Percentiles rank a stretch among this genome's conserved stretches.
phyloP scores from a whole-genome alignment of 2,113 vertebrate species.

The Paramisgurnus dabryanus region DNA sequence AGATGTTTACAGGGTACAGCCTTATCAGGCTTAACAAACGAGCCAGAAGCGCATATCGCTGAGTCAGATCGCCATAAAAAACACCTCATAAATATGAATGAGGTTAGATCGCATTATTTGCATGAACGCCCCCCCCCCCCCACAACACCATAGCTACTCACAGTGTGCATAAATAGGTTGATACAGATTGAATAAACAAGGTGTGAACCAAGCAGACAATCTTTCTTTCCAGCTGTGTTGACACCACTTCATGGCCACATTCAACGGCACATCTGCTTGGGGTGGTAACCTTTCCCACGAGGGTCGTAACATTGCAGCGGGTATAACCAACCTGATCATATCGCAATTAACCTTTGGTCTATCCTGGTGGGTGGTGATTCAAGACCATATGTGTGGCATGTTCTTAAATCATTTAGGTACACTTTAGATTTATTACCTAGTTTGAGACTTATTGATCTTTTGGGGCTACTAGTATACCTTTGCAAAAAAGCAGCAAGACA shows the following conservation, averaged over 20 bases:
- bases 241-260: not conserved
- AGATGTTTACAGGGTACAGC: slow-evolving; percentile 7
- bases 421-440: slow-evolving; percentile 3
- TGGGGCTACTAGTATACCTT: not conserved
- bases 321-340: slow-evolving; percentile 32
- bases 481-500: not conserved
- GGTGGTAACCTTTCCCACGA: slow-evolving; percentile 47
- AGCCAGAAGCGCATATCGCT: slow-evolving; percentile 14
- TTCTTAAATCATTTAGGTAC: not conserved
- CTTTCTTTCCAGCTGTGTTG: not conserved
- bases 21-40: not conserved
- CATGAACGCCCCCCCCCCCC: not conserved
- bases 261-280: slow-evolving; percentile 40
- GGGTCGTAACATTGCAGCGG: slow-evolving; percentile 41
- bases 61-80: slow-evolving; percentile 40
- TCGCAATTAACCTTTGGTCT: slow-evolving; percentile 29
- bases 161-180: not conserved
- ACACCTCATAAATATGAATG: slow-evolving; percentile 41
- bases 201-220: not conserved
- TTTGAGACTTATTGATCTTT: slow-evolving; percentile 20
- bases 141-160: not conserved
- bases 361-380: not conserved
- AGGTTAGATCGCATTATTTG: slow-evolving; percentile 11
- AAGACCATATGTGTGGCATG: not conserved
- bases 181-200: slow-evolving; percentile 18